Evolutionary conservation across 2,888 invertebrate species (phyloP).

Genomic region (Invenusta paracnida): DNA sequence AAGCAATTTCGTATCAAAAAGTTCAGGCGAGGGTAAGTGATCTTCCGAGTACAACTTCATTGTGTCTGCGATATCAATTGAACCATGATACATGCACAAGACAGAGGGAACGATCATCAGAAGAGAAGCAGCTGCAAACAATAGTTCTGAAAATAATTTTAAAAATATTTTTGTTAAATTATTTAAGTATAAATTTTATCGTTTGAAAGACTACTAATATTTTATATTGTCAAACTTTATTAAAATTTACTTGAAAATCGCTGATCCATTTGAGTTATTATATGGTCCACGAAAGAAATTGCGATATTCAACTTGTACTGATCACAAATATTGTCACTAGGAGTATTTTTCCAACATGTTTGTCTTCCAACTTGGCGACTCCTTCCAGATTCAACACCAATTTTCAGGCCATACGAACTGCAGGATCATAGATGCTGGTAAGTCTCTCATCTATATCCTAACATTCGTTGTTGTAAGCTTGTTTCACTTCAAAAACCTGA

Average conservation of each 20-base stretch:
- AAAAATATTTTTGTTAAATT: neutral
- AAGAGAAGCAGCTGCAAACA: neutral
- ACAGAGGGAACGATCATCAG: neutral
- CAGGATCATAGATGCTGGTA: no score
- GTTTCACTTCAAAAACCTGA: no score
- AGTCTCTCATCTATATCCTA: no score
- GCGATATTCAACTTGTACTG: neutral
- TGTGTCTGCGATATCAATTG: neutral
- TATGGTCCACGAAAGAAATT: neutral
- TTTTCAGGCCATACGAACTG: neutral
- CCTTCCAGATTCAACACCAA: no score
- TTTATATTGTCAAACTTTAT: neutral
- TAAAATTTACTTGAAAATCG: neutral
- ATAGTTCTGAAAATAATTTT: neutral
- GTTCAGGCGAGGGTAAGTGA: neutral
- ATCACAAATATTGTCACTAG: no score
- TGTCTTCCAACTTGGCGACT: no score
- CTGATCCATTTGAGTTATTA: neutral
- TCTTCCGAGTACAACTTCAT: neutral
- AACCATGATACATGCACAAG: neutral
- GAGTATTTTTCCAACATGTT: no score
- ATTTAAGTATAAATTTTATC: neutral
- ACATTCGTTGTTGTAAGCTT: no score
- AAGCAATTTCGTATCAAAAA: neutral
- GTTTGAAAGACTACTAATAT: neutral